Conservation (phyloP, 2,888 invertebrate genomes). For the Andrena chrysosceles region DNA sequence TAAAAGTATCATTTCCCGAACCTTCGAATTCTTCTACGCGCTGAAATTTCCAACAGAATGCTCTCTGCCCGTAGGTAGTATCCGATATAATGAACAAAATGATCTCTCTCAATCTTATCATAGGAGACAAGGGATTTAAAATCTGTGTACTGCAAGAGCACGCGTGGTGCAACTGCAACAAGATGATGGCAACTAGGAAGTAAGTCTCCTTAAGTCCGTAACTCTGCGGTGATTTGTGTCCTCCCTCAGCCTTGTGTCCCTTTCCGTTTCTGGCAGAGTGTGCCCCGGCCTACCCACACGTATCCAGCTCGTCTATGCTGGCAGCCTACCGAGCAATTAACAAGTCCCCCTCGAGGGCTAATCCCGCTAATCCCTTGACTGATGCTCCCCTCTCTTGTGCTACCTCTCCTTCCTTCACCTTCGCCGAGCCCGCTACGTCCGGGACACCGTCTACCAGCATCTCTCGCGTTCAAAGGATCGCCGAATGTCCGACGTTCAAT, state of each 20-base stretch:
- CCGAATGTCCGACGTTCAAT: constrained; percentile 46
- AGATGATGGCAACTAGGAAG: constrained; percentile 63
- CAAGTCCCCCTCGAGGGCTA: constrained; percentile 84
- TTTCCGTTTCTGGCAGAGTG: constrained; percentile 47
- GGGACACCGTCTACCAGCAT: constrained; percentile 63
- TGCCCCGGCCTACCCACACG: constrained; percentile 54
- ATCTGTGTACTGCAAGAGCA: background rate
- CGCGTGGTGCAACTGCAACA: constrained; percentile 59
- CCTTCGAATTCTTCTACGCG: no score
- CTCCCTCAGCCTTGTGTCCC: constrained; percentile 39
- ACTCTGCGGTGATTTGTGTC: constrained; percentile 84
- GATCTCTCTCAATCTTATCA: background rate
- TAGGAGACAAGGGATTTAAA: background rate
- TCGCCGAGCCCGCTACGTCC: constrained; percentile 64
- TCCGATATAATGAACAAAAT: no score
- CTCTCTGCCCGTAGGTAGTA: no score
- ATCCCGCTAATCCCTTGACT: constrained; percentile 85
- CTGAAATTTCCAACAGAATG: no score
- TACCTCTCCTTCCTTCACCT: constrained; percentile 55
- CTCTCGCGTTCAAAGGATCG: constrained; percentile 41
- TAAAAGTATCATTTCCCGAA: no score
- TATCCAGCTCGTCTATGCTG: constrained; percentile 60
- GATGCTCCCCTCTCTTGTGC: constrained; percentile 78
- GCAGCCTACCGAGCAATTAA: constrained; percentile 83
- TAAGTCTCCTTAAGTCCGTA: constrained; percentile 85